Evolutionary conservation across 2,797 vertebrate genomes (phyloP).

Genomic region (Aulostomus chinensis): DNA sequence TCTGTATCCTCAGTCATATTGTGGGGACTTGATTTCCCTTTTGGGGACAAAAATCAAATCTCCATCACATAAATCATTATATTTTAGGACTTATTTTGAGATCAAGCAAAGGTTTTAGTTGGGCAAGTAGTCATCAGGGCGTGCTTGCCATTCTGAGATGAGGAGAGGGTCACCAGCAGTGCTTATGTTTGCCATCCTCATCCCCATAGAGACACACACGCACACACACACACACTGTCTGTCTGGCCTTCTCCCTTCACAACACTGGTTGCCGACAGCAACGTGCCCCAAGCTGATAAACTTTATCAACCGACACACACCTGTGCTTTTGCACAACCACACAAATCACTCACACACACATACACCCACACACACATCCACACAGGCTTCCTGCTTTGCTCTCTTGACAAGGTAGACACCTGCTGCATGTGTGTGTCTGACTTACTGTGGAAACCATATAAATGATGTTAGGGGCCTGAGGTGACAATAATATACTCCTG

Average conservation of each 20-base stretch:
- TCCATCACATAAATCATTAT: too few species aligned
- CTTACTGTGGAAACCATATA: slow-evolving; percentile 35
- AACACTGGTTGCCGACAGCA: slow-evolving; percentile 55
- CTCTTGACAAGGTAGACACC: slow-evolving; percentile 34
- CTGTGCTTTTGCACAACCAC: slow-evolving; percentile 46
- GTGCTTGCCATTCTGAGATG: slow-evolving; percentile 6
- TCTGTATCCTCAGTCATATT: too few species aligned
- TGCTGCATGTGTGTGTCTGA: background rate
- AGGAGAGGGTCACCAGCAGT: slow-evolving; percentile 40
- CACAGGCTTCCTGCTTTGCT: slow-evolving; percentile 35
- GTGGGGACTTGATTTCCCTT: too few species aligned
- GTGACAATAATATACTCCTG: slow-evolving; percentile 59
- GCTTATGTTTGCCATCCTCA: slow-evolving; percentile 32
- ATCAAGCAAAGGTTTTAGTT: too few species aligned
- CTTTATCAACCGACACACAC: slow-evolving; percentile 70
- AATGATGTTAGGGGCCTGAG: slow-evolving; percentile 42
- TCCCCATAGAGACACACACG: slow-evolving; percentile 25
- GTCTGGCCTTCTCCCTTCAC: slow-evolving; percentile 63
- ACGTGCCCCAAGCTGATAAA: slow-evolving; percentile 69
- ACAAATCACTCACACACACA: slow-evolving; percentile 19
- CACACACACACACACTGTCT: slow-evolving; percentile 23
- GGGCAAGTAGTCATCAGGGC: too few species aligned
- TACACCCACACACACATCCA: slow-evolving; percentile 20
- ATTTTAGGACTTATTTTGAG: too few species aligned
- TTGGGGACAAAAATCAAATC: too few species aligned